Conservation (phyloP, 2,113 vertebrate species). For the Nycticebus coucang region DNA sequence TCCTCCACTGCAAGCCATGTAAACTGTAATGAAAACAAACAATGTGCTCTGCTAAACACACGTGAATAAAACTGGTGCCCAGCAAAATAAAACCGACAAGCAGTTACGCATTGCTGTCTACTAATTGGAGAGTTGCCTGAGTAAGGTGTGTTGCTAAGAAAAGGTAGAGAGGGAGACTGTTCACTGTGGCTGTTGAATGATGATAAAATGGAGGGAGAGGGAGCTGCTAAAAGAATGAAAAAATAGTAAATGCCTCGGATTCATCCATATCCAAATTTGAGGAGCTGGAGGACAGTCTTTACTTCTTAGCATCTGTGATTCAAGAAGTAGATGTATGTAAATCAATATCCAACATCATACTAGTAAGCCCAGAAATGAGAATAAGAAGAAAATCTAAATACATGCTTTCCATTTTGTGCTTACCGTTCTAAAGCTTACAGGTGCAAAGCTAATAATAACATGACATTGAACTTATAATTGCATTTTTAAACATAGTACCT, state of each 20-base stretch:
- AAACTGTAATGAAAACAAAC: neutral
- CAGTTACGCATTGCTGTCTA: neutral
- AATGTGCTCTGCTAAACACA: neutral
- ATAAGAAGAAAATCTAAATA: neutral
- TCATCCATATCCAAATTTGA: neutral
- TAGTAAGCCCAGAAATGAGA: neutral
- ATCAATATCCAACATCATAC: neutral
- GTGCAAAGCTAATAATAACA: neutral
- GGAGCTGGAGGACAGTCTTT: neutral
- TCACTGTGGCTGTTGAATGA: neutral
- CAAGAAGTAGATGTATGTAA: neutral
- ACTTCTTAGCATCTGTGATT: neutral
- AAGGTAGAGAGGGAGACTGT: accelerated
- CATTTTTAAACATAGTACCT: neutral
- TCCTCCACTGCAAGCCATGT: neutral
- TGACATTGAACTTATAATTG: neutral
- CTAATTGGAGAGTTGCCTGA: neutral
- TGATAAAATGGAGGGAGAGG: neutral
- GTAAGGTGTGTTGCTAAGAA: neutral
- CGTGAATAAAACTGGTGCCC: neutral
- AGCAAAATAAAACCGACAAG: neutral
- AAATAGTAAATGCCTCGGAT: neutral
- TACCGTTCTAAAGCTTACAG: neutral
- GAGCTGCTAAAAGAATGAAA: neutral
- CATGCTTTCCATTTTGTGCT: neutral